Evolutionary conservation across 1,140 invertebrate genomes (phyloP).

Genomic region (Drosophila tani): DNA sequence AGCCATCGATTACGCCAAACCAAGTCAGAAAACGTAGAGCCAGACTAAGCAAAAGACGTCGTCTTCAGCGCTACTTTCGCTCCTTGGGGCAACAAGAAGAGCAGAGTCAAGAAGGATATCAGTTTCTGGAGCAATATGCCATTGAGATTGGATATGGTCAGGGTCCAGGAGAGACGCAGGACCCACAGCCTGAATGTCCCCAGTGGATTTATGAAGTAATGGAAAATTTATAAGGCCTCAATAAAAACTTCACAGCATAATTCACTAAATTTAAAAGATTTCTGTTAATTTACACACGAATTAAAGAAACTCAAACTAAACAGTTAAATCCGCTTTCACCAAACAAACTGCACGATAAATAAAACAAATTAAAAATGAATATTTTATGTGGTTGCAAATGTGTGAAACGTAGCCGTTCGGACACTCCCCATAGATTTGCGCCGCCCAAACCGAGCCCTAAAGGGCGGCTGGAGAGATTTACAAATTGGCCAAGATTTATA

Average conservation of each 20-base stretch:
- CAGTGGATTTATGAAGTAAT: too few relatives aligned
- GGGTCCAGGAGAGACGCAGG: not conserved
- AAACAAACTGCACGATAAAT: constrained; percentile 19
- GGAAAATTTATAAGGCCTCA: too few relatives aligned
- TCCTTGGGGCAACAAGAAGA: not conserved
- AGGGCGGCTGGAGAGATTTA: constrained; percentile 51
- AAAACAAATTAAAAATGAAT: constrained; percentile 63
- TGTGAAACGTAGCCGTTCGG: constrained; percentile 24
- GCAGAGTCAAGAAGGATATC: too few relatives aligned
- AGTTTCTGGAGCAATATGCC: not conserved
- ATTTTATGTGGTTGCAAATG: constrained; percentile 41
- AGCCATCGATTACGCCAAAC: not conserved
- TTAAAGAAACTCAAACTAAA: not conserved
- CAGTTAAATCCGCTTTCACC: not conserved
- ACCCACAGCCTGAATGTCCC: not conserved
- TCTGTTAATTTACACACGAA: not conserved
- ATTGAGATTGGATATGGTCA: not conserved
- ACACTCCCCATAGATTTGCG: constrained; percentile 13
- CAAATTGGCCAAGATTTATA: constrained; percentile 77
- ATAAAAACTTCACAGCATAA: too few relatives aligned
- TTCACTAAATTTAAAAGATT: not conserved
- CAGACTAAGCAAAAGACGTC: not conserved
- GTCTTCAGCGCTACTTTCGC: not conserved
- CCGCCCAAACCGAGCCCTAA: not conserved
- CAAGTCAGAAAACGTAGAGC: not conserved